phyloP scores from a whole-genome alignment of 1,140 invertebrate species.

The Camponotus floridanus region DNA sequence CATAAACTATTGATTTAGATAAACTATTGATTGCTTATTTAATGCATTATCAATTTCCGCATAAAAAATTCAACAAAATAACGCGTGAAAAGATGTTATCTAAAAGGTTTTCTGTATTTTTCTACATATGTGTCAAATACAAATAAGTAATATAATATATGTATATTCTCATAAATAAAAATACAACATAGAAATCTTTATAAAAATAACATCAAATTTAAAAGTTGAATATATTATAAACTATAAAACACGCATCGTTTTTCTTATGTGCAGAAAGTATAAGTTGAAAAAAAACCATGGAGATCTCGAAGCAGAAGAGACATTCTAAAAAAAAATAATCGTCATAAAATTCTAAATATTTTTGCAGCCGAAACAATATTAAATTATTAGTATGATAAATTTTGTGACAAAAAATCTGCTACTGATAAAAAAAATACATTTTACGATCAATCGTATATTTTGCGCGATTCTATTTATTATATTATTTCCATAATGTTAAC shows the following conservation, averaged over 20 bases:
- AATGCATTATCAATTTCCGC: background rate
- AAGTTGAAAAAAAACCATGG: conserved; percentile 63
- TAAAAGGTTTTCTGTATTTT: background rate
- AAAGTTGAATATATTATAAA: background rate
- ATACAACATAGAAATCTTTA: background rate
- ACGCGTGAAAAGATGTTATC: background rate
- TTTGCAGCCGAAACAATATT: background rate
- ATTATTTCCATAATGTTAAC: conserved; percentile 30
- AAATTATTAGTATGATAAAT: background rate
- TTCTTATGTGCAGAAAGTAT: conserved; percentile 57
- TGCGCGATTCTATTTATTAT: conserved; percentile 67
- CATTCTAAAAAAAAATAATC: conserved; percentile 68
- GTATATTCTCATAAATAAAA: conserved; percentile 7
- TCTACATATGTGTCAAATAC: background rate
- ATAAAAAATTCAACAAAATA: background rate
- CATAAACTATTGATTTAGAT: too few relatives aligned
- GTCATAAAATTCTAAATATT: conserved; percentile 7
- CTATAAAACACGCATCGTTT: conserved; percentile 11
- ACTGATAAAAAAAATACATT: background rate
- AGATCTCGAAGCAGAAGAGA: conserved; percentile 74
- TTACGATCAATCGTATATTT: background rate
- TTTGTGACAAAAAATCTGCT: too few relatives aligned
- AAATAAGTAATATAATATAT: conserved; percentile 1
- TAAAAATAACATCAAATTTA: background rate
- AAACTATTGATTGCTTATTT: background rate